Evolutionary conservation across 1,140 invertebrate species (phyloP).

Genomic region (Lordiphosa clarofinis): DNA sequence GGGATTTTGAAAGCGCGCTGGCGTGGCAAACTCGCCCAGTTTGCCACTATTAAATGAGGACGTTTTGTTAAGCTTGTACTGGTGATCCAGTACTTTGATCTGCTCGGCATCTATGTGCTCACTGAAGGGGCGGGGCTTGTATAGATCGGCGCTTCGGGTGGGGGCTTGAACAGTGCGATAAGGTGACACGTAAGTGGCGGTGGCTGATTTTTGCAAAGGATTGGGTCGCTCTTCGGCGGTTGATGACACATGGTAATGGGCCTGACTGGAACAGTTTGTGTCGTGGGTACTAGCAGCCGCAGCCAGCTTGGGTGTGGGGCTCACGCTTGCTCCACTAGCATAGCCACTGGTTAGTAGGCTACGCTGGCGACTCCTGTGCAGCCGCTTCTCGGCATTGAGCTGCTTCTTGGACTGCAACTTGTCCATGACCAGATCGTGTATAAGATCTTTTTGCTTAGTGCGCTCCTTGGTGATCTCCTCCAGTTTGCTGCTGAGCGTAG

Average conservation of each 20-base stretch:
- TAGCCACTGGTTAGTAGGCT: conserved; percentile 68
- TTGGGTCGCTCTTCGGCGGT: conserved; percentile 34
- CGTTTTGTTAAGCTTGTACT: conserved; percentile 69
- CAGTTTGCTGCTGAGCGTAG: conserved; percentile 77
- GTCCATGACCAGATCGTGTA: conserved; percentile 89
- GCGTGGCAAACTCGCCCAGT: conserved; percentile 43
- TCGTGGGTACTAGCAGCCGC: conserved; percentile 58
- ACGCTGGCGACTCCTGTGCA: conserved; percentile 77
- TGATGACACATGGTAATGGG: conserved; percentile 72
- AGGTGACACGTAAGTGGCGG: conserved; percentile 60
- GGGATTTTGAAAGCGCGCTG: conserved; percentile 31
- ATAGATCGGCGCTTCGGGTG: conserved; percentile 39
- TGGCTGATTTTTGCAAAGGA: conserved; percentile 63
- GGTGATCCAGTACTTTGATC: conserved; percentile 39
- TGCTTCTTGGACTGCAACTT: conserved; percentile 86
- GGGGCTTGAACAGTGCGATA: conserved; percentile 51
- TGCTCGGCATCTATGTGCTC: conserved; percentile 58
- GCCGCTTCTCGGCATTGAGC: conserved; percentile 83
- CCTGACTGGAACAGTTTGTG: conserved; percentile 67
- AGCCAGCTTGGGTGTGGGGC: conserved; percentile 67
- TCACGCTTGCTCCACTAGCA: conserved; percentile 63
- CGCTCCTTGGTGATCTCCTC: conserved; percentile 85
- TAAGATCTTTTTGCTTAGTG: conserved; percentile 85
- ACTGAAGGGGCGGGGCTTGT: conserved; percentile 69
- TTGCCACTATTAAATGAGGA: conserved; percentile 59